Evolutionary conservation across 2,797 vertebrate species (phyloP).

Genomic region (Naso thynnoides): DNA sequence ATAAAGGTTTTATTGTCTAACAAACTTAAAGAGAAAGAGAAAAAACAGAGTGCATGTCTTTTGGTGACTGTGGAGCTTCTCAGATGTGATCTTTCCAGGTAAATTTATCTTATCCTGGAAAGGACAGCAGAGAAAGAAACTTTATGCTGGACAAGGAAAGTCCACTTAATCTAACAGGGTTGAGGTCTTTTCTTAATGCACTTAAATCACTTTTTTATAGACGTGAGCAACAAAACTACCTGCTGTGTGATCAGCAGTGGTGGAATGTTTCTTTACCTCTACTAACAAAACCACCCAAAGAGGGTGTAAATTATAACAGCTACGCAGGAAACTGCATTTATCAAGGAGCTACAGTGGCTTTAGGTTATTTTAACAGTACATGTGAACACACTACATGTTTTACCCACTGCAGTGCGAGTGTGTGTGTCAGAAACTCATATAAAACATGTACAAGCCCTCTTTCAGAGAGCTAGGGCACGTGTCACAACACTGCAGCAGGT

Average conservation of each 20-base stretch:
- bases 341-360: conserved; percentile 1
- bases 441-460: conserved; percentile 47
- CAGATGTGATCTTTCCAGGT: not conserved
- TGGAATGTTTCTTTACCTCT: not conserved
- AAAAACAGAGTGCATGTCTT: not conserved
- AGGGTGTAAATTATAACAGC: conserved; percentile 29
- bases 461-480: conserved; percentile 35
- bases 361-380: conserved; percentile 21
- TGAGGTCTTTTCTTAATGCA: not conserved
- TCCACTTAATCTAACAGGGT: not conserved
- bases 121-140: not conserved
- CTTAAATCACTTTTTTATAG: not conserved
- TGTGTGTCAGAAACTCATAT: conserved; percentile 20
- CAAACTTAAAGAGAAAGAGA: not conserved
- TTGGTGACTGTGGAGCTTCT: not conserved
- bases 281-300: not conserved
- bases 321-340: conserved; percentile 19
- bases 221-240: too few species aligned
- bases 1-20: not conserved
- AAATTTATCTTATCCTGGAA: not conserved
- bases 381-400: conserved; percentile 31
- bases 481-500: conserved; percentile 28
- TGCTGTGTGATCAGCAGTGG: not conserved
- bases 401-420: not conserved
- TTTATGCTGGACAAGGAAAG: not conserved